phyloP scores from a whole-genome alignment of 2,888 invertebrate species.

The Volucella inanis region DNA sequence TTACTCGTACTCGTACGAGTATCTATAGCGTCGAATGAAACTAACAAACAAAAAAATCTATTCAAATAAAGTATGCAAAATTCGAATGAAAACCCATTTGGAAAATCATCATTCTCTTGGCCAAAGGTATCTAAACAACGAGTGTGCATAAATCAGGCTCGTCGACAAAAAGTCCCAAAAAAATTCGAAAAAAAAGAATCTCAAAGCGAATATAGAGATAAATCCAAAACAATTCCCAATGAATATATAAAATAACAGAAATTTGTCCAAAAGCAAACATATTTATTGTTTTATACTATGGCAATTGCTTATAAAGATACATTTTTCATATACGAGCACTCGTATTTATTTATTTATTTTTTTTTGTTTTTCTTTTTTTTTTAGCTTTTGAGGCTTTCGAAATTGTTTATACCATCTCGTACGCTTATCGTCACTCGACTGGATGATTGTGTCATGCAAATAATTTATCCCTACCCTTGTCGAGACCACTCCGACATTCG shows the following conservation, averaged over 20 bases:
- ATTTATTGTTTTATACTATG: conserved; percentile 16
- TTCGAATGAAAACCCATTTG: neutral
- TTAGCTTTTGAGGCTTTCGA: neutral
- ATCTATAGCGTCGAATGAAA: too few relatives aligned
- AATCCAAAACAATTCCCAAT: conserved; percentile 23
- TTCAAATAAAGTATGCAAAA: conserved; percentile 26
- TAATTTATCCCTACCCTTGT: conserved; percentile 21
- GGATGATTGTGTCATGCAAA: conserved; percentile 34
- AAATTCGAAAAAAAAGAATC: neutral
- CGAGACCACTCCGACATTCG: conserved; percentile 16
- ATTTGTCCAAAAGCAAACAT: conserved; percentile 1
- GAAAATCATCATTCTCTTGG: conserved; percentile 18
- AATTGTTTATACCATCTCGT: neutral
- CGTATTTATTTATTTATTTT: conserved; percentile 1
- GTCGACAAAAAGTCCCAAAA: neutral
- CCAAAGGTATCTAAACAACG: conserved; percentile 7
- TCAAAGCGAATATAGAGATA: neutral
- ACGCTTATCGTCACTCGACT: conserved; percentile 39
- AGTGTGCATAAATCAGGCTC: conserved; percentile 34
- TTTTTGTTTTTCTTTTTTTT: neutral
- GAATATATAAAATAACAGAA: conserved; percentile 19
- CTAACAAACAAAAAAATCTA: neutral
- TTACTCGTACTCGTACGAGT: too few relatives aligned
- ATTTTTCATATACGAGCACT: neutral
- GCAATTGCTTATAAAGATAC: neutral